Conservation (phyloP, 2,113 vertebrate species). For the Melanotaenia duboulayi region DNA sequence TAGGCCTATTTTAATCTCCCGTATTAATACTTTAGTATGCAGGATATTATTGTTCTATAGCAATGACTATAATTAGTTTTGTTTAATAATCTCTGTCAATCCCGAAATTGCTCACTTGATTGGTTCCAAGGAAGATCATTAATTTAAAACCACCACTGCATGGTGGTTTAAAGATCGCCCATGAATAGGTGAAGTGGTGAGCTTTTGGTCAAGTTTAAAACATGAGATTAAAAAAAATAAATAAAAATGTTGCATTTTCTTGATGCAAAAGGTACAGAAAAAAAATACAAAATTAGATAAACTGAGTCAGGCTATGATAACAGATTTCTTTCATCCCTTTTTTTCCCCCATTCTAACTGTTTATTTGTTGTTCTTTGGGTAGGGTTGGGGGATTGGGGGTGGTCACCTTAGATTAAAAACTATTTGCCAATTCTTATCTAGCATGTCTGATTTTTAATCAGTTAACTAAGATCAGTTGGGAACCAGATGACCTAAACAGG, state of each 20-base stretch:
- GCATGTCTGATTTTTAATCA: neutral
- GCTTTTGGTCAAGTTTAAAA: conserved; percentile 18
- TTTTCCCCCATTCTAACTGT: neutral
- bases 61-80: conserved; percentile 88
- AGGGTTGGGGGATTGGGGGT: no score
- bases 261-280: neutral
- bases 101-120: conserved; percentile 83
- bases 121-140: conserved; percentile 74
- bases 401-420: no score
- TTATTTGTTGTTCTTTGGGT: no score
- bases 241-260: neutral
- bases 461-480: neutral
- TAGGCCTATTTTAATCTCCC: conserved; percentile 87
- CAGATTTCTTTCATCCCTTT: neutral
- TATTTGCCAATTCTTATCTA: neutral
- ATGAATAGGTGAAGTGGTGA: conserved; percentile 44
- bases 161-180: conserved; percentile 25
- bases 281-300: neutral
- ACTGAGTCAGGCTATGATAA: neutral
- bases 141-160: conserved; percentile 61
- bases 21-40: conserved; percentile 87
- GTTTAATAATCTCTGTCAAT: conserved; percentile 88
- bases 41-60: conserved; percentile 90
- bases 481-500: conserved; percentile 24
- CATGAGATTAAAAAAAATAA: conserved; percentile 8